Base-by-base conservation (phyloP, 1,140 invertebrate genomes). In the Cyclargus thomasi region DNA sequence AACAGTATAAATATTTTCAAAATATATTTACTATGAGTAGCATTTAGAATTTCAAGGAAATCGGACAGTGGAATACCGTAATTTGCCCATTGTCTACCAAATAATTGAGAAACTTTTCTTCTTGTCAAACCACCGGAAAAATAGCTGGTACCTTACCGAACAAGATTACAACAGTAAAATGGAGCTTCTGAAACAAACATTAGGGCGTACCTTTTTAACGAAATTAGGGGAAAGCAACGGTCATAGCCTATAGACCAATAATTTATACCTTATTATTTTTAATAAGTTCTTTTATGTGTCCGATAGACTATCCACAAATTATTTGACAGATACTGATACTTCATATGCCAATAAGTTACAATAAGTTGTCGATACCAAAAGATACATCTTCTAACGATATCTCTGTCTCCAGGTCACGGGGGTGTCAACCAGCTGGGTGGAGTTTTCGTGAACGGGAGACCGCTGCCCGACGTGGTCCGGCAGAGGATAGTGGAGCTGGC, bases 391-490 rank as follows among this genome's bases (percentile, higher is more conserved):
- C 20, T 20, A 7, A 59, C 18, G 18, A 22, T 59, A 20, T 59
- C 18, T 6, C 11, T 59, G 10, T 59, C 14, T 73, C 86, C 92
- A 97, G 97, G 97, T 93, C 97, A 98, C 87, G 97, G 96, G 22
- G 97, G 97, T 70, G 97, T 99, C 35, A 99, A 99, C 91, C 98
- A 99, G 90, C 92, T 99, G 63, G 98, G 97, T 69, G 97, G 97
- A 47, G 97, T 98, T 65, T 99, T 99, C 90, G 97, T 99, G 57
- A 99, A 99, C 91, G 98, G 98, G 18, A 93, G 98, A 72, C 98
- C 98, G 7, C 91, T 99, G 62, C 97, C 97, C 53, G 97, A 99
- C 90, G 96, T 97, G 66, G 97, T 99, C 20, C 92, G 98, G 77
- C 96, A 98, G 86, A 92, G 97, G 88, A 99, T 99, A 89, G 97